phyloP scores from a whole-genome alignment of 2,797 vertebrate genomes.

The Balearica regulorum region DNA sequence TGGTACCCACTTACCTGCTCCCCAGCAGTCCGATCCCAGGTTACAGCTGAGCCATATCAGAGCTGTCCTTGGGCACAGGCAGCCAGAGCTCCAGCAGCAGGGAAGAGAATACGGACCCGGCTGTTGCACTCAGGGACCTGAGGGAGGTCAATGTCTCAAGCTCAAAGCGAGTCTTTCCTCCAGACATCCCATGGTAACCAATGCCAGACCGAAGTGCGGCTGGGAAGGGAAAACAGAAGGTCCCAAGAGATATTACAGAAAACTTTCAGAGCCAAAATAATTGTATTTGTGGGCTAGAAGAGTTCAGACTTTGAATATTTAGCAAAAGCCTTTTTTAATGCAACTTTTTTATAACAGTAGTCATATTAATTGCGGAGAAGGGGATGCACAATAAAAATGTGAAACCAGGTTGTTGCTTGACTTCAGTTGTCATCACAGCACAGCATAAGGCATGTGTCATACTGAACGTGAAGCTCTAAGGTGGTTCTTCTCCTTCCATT shows the following conservation, averaged over 20 bases:
- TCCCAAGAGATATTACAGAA: background rate
- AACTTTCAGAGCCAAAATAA: background rate
- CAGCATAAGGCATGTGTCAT: background rate
- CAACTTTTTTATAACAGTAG: background rate
- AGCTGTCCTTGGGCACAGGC: background rate
- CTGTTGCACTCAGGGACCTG: background rate
- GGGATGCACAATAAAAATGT: background rate
- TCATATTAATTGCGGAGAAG: background rate
- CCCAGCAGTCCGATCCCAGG: background rate
- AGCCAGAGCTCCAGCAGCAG: background rate
- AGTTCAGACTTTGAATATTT: background rate
- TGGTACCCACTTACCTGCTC: background rate
- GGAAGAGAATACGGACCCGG: background rate
- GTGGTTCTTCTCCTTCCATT: background rate
- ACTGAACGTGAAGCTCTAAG: background rate
- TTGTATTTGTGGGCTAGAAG: background rate
- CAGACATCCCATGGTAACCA: too few relatives aligned
- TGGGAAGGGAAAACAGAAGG: background rate
- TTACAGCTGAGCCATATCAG: background rate
- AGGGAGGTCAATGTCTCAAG: background rate
- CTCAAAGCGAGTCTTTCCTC: background rate
- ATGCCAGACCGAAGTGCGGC: rapidly evolving
- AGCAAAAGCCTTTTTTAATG: background rate
- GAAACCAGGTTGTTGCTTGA: background rate
- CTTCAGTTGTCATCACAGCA: background rate